Evolutionary conservation across 2,113 vertebrate genomes (phyloP).

Genomic region (Prunella himalayana): DNA sequence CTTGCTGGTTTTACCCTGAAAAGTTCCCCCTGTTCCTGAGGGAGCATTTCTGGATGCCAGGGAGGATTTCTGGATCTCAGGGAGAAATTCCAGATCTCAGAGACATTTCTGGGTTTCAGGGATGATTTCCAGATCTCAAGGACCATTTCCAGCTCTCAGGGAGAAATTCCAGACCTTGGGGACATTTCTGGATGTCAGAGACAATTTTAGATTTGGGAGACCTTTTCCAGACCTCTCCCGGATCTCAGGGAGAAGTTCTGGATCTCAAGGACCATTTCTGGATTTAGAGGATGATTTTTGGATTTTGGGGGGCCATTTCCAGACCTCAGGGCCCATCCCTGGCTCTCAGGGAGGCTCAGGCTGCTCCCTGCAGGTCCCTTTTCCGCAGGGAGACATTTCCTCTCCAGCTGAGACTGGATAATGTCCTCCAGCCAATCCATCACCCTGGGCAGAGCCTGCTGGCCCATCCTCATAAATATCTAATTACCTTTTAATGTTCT

Average conservation of each 20-base stretch:
- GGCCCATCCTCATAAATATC: constrained; percentile 60
- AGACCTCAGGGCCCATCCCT: not conserved
- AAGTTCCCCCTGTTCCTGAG: not conserved
- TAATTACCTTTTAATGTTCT: constrained; percentile 62
- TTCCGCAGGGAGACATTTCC: constrained; percentile 32
- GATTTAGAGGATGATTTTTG: accelerated
- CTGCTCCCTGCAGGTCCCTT: not conserved
- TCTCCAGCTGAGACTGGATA: constrained; percentile 8
- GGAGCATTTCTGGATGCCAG: not conserved
- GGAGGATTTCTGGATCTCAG: not conserved
- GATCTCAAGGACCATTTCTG: no score
- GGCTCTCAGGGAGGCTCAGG: not conserved
- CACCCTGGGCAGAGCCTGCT: constrained; percentile 16
- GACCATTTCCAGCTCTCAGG: accelerated
- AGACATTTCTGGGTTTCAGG: no score
- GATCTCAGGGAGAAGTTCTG: no score
- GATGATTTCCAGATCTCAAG: not conserved
- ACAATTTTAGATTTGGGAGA: no score
- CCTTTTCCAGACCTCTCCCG: no score
- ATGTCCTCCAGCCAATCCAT: constrained; percentile 37
- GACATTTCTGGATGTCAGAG: not conserved
- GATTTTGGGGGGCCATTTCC: not conserved
- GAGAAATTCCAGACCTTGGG: accelerated
- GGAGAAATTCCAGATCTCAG: not conserved
- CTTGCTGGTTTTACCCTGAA: not conserved